Percentiles rank a stretch among this genome's conserved stretches.
Evolutionary conservation across 2,888 invertebrate genomes (phyloP).

Genomic region (Orthosia incerta): DNA sequence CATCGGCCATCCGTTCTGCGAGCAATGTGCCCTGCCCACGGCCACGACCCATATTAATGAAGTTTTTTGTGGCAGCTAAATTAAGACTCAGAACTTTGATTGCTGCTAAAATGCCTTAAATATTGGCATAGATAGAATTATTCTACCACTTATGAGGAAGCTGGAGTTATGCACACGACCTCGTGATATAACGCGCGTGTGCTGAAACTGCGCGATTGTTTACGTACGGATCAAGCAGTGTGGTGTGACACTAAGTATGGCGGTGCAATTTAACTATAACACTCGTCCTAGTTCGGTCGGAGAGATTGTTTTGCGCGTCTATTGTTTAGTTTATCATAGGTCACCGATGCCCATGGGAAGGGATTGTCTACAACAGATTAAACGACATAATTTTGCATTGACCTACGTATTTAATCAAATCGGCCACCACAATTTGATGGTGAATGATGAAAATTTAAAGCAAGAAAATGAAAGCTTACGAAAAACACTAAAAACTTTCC

Average conservation of each 20-base stretch:
- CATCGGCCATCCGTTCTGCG: too few species aligned
- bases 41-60: too few species aligned
- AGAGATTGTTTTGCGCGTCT: background rate
- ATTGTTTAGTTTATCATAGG: slow-evolving; percentile 5
- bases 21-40: too few species aligned
- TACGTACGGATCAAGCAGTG: background rate
- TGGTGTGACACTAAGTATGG: background rate
- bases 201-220: background rate
- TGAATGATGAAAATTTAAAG: background rate
- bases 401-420: background rate
- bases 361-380: background rate
- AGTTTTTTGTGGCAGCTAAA: too few species aligned
- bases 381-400: background rate
- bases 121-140: too few species aligned
- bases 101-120: too few species aligned
- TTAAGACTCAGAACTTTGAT: too few species aligned
- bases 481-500: background rate
- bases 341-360: background rate
- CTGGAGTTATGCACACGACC: too few species aligned
- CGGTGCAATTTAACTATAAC: background rate
- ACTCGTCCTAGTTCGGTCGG: background rate
- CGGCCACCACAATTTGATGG: background rate
- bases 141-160: too few species aligned
- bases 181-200: background rate
- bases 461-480: background rate